A percentile compares a stretch with the other conserved stretches of the same genome.
Conservation (phyloP, 2,797 vertebrate genomes). For the Novumbra hubbsi region DNA sequence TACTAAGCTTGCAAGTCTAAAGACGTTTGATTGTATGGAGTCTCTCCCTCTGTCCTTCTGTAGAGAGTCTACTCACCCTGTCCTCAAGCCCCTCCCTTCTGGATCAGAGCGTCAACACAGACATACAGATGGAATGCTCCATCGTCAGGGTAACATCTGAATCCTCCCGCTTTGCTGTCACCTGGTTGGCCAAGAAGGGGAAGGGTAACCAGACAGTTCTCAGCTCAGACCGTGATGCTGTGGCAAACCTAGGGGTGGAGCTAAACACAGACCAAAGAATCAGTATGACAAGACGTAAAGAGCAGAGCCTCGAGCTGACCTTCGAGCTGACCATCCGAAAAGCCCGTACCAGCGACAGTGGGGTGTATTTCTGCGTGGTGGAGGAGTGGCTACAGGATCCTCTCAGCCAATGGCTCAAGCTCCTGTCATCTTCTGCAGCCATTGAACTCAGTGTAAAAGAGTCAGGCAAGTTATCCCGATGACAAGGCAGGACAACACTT, state of each 20-base stretch:
- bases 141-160: slow-evolving; percentile 42
- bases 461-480: slow-evolving; percentile 53
- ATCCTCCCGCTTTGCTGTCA: slow-evolving; percentile 66
- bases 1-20: neutral
- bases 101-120: slow-evolving; percentile 40
- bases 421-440: slow-evolving; percentile 29
- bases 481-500: neutral
- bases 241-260: slow-evolving; percentile 50
- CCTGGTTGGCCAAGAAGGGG: slow-evolving; percentile 69
- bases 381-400: slow-evolving; percentile 72
- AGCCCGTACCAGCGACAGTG: slow-evolving; percentile 54
- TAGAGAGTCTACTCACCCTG: slow-evolving; percentile 64
- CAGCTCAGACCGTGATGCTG: slow-evolving; percentile 50
- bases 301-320: slow-evolving; percentile 51
- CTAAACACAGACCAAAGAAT: slow-evolving; percentile 49
- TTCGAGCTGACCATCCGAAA: slow-evolving; percentile 69
- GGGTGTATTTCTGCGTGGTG: slow-evolving; percentile 65
- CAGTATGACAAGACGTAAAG: slow-evolving; percentile 51
- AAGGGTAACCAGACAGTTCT: slow-evolving; percentile 49
- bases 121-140: slow-evolving; percentile 70
- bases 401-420: slow-evolving; percentile 58
- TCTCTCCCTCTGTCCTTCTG: slow-evolving; percentile 24
- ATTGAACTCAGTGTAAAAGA: slow-evolving; percentile 49
- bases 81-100: slow-evolving; percentile 13
- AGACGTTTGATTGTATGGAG: too few relatives aligned